phyloP scores from a whole-genome alignment of 2,113 vertebrate species.

The Pelmatolapia mariae region DNA sequence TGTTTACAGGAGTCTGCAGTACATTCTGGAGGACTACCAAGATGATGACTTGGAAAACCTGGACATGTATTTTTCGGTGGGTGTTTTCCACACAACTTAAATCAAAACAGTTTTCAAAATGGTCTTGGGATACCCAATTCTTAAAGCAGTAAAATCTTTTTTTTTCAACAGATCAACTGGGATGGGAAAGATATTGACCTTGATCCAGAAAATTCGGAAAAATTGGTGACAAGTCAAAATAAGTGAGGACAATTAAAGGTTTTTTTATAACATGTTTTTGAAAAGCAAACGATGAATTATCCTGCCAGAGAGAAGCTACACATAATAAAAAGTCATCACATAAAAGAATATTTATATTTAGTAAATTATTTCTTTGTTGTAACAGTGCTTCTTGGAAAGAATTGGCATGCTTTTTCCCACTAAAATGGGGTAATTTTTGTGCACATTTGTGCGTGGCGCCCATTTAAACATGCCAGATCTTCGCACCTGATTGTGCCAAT shows the following conservation, averaged over 20 bases:
- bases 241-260: slow-evolving; percentile 16
- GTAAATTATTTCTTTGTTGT: not conserved
- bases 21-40: slow-evolving; percentile 48
- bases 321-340: fast-evolving
- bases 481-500: not conserved
- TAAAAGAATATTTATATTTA: not conserved
- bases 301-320: fast-evolving
- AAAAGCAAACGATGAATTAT: not conserved
- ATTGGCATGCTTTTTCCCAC: not conserved
- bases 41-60: slow-evolving; percentile 44
- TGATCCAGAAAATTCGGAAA: slow-evolving; percentile 46
- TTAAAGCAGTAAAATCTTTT: not conserved
- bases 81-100: not conserved
- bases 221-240: slow-evolving; percentile 53
- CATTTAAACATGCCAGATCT: not conserved
- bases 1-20: slow-evolving; percentile 60
- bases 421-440: not conserved
- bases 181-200: slow-evolving; percentile 34
- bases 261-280: fast-evolving
- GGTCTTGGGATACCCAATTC: fast-evolving
- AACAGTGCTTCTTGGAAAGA: not conserved
- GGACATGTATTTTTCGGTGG: slow-evolving; percentile 59
- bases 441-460: not conserved
- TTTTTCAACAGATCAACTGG: slow-evolving; percentile 64
- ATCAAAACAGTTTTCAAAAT: not conserved